Evolutionary conservation across 2,797 vertebrate genomes (phyloP), one percentile per base, ranked within the genome.

Genomic region (Etheostoma nigrum): DNA sequence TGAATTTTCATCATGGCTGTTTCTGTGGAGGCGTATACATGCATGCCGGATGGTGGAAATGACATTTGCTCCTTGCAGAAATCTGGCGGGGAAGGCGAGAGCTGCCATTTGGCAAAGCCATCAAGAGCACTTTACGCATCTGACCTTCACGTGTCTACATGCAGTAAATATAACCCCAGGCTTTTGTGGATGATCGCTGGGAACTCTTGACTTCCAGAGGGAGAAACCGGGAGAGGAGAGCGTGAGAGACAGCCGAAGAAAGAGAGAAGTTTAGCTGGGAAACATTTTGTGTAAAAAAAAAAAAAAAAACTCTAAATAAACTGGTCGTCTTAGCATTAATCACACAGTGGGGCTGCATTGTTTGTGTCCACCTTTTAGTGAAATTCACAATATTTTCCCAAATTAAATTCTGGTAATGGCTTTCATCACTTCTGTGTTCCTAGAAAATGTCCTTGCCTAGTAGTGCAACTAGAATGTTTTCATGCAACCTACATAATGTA

Each of bases 101-200:
- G 79, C 83, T 53, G 85, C 89, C 94, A 93, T 95, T 95, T 95
- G 94, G 93, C 92, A 94, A 95, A 95, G 91, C 86, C 89, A 95
- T 95, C 91, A 95, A 88, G 76, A 84, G 91, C 78, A 64, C 81
- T 94, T 94, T 93, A 91, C 92, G 82, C 67, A 74, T 84, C 81
- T 93, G 94, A 95, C 95, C 95, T 95, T 95, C 92, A 93, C 69
- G 79, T 94, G 93, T 96, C 94, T 83, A 85, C 92, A 87, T 86
- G 92, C 93, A 92, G 92, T 95, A 96, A 95, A 95, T 95, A 95
- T 88, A 89, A 76, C 76, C 83, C 75, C 76, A 47, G 53, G 86
- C 73, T 85, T 91, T 84, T 66, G 78, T 82, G 75, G 88, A 88
- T 75, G 78, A 86, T 84, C 63, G 72, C 70, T 6, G 76, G 84